phyloP scores from a whole-genome alignment of 2,113 vertebrate genomes.

The Microtus oregoni region DNA sequence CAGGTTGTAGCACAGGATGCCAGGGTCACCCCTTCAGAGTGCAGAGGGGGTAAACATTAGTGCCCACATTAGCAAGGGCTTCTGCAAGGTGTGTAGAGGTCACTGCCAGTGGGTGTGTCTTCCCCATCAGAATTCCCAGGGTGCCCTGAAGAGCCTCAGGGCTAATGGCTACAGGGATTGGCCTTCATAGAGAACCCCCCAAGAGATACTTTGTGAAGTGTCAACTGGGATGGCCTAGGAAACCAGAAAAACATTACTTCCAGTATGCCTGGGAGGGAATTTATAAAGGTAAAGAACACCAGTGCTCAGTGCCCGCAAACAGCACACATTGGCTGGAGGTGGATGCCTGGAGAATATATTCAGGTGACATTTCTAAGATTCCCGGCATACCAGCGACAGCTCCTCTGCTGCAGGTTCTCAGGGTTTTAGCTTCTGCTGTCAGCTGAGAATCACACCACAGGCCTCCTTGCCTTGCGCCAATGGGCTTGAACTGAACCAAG shows the following conservation, averaged over 20 bases:
- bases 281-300: background rate
- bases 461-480: background rate
- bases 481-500: background rate
- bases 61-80: background rate
- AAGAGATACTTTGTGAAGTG: background rate
- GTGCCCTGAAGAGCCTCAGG: background rate
- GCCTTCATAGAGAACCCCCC: background rate
- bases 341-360: background rate
- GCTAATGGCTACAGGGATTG: background rate
- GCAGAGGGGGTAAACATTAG: background rate
- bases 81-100: background rate
- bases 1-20: background rate
- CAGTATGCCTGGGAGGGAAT: background rate
- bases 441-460: background rate
- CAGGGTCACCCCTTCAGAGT: background rate
- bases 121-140: background rate
- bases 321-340: background rate
- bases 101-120: background rate
- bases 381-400: too few relatives aligned
- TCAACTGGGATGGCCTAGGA: background rate
- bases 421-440: fast-evolving
- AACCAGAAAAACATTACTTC: background rate
- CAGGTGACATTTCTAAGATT: background rate
- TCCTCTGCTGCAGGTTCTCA: background rate
- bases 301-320: background rate